phyloP scores from a whole-genome alignment of 2,888 invertebrate species.

The Cacoxenus indagator region DNA sequence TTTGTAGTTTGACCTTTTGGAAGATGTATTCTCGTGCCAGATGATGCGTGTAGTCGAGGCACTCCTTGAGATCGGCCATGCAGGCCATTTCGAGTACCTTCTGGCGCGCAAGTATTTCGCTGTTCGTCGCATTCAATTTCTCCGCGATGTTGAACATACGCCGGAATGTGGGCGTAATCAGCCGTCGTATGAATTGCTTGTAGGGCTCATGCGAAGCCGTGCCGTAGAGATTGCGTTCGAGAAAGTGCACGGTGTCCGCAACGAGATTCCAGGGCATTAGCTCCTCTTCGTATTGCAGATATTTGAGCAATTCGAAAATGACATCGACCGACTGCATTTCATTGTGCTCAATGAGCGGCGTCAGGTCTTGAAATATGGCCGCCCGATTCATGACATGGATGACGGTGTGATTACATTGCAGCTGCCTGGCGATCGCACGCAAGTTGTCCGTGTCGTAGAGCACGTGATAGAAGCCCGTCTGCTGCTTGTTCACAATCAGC shows the following conservation, averaged over 20 bases:
- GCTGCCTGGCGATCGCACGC: slow-evolving; percentile 75
- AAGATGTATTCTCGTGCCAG: slow-evolving; percentile 56
- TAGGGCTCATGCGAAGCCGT: slow-evolving; percentile 51
- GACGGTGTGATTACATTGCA: slow-evolving; percentile 75
- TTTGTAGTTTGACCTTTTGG: slow-evolving; percentile 40
- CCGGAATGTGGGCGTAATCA: slow-evolving; percentile 53
- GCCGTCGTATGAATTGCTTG: slow-evolving; percentile 54
- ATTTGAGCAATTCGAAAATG: slow-evolving; percentile 73
- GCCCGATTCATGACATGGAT: slow-evolving; percentile 85
- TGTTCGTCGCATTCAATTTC: slow-evolving; percentile 29
- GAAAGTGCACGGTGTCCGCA: slow-evolving; percentile 46
- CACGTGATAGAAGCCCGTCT: slow-evolving; percentile 74
- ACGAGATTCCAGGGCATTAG: slow-evolving; percentile 81
- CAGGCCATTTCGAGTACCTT: slow-evolving; percentile 59
- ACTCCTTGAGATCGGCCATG: slow-evolving; percentile 54
- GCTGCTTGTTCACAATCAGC: slow-evolving; percentile 68
- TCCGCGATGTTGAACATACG: slow-evolving; percentile 36
- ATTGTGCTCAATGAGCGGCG: slow-evolving; percentile 74
- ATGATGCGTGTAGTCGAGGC: slow-evolving; percentile 53
- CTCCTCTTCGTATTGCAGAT: slow-evolving; percentile 76
- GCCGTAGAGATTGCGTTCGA: slow-evolving; percentile 50
- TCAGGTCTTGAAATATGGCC: slow-evolving; percentile 86
- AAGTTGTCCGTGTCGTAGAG: slow-evolving; percentile 80
- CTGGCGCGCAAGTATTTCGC: slow-evolving; percentile 31
- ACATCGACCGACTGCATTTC: slow-evolving; percentile 73